Percentiles rank a stretch among this genome's conserved stretches.
Evolutionary conservation across 1,140 invertebrate genomes (phyloP).

Genomic region (Lysiphlebus fabarum): DNA sequence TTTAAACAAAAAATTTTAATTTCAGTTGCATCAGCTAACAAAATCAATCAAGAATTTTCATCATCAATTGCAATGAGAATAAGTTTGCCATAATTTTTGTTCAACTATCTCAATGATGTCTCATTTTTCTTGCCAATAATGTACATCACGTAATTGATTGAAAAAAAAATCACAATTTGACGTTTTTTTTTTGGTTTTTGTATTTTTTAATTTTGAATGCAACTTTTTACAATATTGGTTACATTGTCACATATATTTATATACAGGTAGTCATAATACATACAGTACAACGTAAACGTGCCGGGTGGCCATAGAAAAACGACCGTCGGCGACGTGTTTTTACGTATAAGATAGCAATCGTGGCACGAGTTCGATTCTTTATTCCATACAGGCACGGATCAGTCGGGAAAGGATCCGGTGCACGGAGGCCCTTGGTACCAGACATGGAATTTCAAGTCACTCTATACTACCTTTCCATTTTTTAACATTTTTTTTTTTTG

Average conservation of each 20-base stretch:
- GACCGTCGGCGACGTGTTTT: constrained; percentile 26
- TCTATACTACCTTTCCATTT: background rate
- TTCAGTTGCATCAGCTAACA: no score
- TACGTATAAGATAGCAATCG: constrained; percentile 26
- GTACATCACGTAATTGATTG: background rate
- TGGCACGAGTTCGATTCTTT: constrained; percentile 31
- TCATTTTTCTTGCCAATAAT: no score
- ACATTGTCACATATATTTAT: background rate
- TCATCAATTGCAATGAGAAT: no score
- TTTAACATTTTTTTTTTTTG: background rate
- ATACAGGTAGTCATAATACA: background rate
- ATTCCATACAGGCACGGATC: constrained; percentile 31
- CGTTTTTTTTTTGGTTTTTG: no score
- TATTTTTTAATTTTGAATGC: no score
- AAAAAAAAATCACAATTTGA: background rate
- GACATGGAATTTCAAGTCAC: constrained; percentile 21
- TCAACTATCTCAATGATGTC: no score
- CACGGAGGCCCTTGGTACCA: constrained; percentile 21
- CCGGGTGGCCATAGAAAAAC: constrained; percentile 23
- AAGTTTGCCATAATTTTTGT: no score
- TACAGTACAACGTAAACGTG: constrained; percentile 21
- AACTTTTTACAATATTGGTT: no score
- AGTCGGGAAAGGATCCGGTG: constrained; percentile 26
- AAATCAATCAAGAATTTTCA: no score
- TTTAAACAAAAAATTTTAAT: no score